Percentiles rank a stretch among this genome's conserved stretches.
These are phyloP conservation scores for Poeciliopsis gracilis DNA, from an alignment of 2,797 vertebrate genomes.

Conservation along the genomic window DNA sequence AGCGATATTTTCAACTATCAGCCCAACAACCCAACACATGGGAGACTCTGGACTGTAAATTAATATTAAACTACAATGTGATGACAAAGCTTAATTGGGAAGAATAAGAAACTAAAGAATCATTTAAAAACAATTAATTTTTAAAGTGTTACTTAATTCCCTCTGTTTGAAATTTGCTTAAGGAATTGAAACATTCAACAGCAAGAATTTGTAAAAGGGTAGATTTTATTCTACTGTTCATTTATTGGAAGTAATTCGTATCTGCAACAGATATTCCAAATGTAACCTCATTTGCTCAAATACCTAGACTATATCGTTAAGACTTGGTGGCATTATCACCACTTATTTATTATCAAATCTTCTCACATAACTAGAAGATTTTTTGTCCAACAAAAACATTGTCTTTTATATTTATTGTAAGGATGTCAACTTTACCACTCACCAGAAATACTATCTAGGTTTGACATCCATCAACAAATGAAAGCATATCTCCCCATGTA, in stretches of 20 bases:
- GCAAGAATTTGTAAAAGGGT: background rate
- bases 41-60: background rate
- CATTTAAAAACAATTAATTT: background rate
- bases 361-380: background rate
- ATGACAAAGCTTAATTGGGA: no score
- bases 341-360: background rate
- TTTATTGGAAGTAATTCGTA: background rate
- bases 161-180: background rate
- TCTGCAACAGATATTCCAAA: background rate
- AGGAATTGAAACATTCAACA: background rate
- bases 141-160: background rate
- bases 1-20: background rate
- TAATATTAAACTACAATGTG: background rate
- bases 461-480: background rate
- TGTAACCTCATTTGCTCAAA: background rate
- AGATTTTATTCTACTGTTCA: background rate
- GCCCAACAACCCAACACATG: background rate
- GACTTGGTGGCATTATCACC: background rate
- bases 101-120: background rate
- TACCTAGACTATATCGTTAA: background rate
- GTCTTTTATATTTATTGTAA: background rate
- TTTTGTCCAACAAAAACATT: background rate
- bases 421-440: background rate
- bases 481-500: background rate
- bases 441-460: background rate